Base-by-base conservation (phyloP, 1,140 invertebrate species). In the Druon quercuslanigerum region DNA sequence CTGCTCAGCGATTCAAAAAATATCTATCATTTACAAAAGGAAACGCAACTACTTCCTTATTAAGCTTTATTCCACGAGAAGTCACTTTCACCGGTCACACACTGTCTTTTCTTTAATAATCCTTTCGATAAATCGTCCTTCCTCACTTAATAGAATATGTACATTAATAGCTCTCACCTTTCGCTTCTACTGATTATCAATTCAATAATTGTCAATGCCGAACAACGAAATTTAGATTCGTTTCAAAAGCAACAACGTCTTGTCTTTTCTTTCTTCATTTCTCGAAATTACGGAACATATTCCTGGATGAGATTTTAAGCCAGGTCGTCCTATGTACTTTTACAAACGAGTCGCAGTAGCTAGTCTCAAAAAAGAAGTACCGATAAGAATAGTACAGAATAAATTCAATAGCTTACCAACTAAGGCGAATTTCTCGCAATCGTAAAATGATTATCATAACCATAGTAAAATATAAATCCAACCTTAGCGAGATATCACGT, bases 401-500 rank as follows among this genome's bases (percentile, higher is more conserved):
- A 66, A 66, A 66, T 66, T 66, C 13, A 66, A 66, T 66, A 66
- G 14, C 60, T 66, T 66, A 66, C 33, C 40, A 66, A 66, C 60
- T 66, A 66, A 33, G 25, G 60, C 60, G 60, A 66, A 40, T 66
- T 13, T 40, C 14, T 66, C 60, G 60, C 60, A 40, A 40, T 66
- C 83, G 54, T 79, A 82, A 80, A 83, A 82, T 80, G 74, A 77
- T 82, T 83, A 82, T 83, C 14, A 66, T 66, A 33, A 46, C 40
- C 40, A 66, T 66, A 66, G 40, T 85, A 84, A 84, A 84, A 84
- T 82, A 83, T 82, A 83, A 82, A 80, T 83, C 77, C 75, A 78
- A 83, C 75, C 73, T 73, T 77, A 72, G 78, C 80, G 40, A 56
- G n/a, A 74, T 66, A 57, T 73, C 74, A 71, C 74, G 71, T n/a